Conservation (phyloP, 1,140 invertebrate species). For the Neodiprion virginianus region DNA sequence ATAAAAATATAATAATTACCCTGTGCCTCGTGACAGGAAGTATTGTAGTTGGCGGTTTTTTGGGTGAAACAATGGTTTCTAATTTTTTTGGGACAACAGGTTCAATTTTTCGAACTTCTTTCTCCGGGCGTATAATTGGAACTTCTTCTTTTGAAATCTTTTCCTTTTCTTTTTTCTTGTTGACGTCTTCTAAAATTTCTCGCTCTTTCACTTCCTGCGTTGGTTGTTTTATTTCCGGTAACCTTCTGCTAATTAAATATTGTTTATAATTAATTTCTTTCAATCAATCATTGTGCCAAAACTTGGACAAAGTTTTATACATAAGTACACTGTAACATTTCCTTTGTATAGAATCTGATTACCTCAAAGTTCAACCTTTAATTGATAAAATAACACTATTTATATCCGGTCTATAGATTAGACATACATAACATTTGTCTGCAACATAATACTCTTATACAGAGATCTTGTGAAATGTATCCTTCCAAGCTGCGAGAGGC, state of each 20-base stretch:
- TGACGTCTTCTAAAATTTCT: conserved; percentile 28
- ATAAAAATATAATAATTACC: conserved; percentile 31
- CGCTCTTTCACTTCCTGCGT: conserved; percentile 30
- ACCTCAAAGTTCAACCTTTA: too few relatives aligned
- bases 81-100: conserved; percentile 41
- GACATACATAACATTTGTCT: too few relatives aligned
- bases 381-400: too few relatives aligned
- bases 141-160: conserved; percentile 43
- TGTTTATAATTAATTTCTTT: conserved; percentile 34
- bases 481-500: too few relatives aligned
- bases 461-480: too few relatives aligned
- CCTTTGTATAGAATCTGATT: too few relatives aligned
- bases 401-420: too few relatives aligned
- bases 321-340: background rate
- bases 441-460: too few relatives aligned
- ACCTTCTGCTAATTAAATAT: background rate
- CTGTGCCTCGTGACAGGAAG: conserved; percentile 55
- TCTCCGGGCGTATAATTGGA: conserved; percentile 46
- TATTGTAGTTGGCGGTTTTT: conserved; percentile 47
- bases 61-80: conserved; percentile 52
- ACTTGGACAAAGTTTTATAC: conserved; percentile 17
- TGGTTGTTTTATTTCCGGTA: conserved; percentile 25
- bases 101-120: conserved; percentile 53
- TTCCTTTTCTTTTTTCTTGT: conserved; percentile 27
- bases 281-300: conserved; percentile 41